Evolutionary conservation across 2,797 vertebrate genomes (phyloP), one percentile per base, ranked within the genome.

Genomic region (Ceryle rudis): DNA sequence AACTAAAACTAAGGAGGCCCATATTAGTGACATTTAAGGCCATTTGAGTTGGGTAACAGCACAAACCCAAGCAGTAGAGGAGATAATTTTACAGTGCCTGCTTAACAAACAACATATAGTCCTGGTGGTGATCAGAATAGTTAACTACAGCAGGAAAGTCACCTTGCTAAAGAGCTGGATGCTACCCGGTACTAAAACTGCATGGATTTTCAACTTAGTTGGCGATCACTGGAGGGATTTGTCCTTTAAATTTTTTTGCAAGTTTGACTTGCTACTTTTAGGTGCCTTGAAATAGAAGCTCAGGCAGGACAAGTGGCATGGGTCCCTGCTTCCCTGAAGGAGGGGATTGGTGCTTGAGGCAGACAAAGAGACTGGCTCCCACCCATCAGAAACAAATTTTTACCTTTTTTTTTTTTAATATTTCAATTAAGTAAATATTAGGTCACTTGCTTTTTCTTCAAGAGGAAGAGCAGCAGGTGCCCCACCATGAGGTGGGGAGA

Each of bases 21-120:
- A 44, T 87, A 90, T 51, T 69, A 81, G 57, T 90, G 94, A 88
- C 77, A 86, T 93, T 91, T 81, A 87, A 87, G 75, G 71, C 52
- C 42, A 55, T 77, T 70, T 87, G 55, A 33, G 22, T 44, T 79
- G 87, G 42, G 23, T 74, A 89, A 92, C 55, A 82, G 81, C 62
- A 83, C 47, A 84, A 90, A 90, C 47, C 57, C 57, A 57, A 75
- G 44, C 54, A 89, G 75, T 71, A 51, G 71, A 82, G 11, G 83
- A 91, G 20, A 75, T 35, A 74, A 57, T 37, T 73, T 46, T 29
- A 86, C 18, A n/a, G 29, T 52, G 18, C 33, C 83, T 77, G 39
- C 84, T 89, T 81, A 75, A 78, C 1, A 0, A 80, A 57, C 33
- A 82, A 64, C 9, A 29, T 9, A 13, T 4, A 85, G 49, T 61